These are phyloP conservation scores for Artibeus jamaicensis DNA, from an alignment of 2,797 vertebrate genomes.

Conservation along the genomic window DNA sequence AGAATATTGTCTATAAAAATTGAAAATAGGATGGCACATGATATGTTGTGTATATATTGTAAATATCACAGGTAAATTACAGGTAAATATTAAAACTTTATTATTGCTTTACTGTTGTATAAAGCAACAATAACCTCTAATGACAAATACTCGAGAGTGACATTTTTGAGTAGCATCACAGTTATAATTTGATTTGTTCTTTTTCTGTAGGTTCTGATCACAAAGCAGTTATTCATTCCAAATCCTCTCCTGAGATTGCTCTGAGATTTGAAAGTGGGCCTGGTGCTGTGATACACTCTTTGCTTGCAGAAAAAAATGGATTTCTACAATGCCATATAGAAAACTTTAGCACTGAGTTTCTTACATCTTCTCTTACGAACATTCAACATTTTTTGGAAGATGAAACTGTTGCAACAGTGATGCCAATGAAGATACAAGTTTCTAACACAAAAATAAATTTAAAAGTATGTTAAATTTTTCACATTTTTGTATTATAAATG, in stretches of 20 bases:
- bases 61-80: constrained; percentile 17
- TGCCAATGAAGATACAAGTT: constrained; percentile 97
- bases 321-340: constrained; percentile 94
- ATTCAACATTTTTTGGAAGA: constrained; percentile 95
- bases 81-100: constrained; percentile 20
- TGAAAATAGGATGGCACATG: not conserved
- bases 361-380: constrained; percentile 94
- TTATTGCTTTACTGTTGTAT: not conserved
- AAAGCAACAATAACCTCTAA: not conserved
- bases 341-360: constrained; percentile 91
- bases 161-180: constrained; percentile 31
- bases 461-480: constrained; percentile 87
- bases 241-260: constrained; percentile 88
- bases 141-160: not conserved
- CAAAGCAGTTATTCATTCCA: constrained; percentile 78
- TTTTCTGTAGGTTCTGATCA: constrained; percentile 82
- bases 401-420: constrained; percentile 90
- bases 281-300: constrained; percentile 89
- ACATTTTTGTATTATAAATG: constrained; percentile 35
- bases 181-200: constrained; percentile 53
- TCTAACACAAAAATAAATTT: constrained; percentile 91
- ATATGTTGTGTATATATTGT: not conserved
- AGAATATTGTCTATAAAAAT: constrained; percentile 17
- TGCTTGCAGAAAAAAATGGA: constrained; percentile 93
- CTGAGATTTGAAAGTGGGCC: constrained; percentile 94